Base-by-base conservation (phyloP, 2,113 vertebrate genomes). In the Percina caprodes region DNA sequence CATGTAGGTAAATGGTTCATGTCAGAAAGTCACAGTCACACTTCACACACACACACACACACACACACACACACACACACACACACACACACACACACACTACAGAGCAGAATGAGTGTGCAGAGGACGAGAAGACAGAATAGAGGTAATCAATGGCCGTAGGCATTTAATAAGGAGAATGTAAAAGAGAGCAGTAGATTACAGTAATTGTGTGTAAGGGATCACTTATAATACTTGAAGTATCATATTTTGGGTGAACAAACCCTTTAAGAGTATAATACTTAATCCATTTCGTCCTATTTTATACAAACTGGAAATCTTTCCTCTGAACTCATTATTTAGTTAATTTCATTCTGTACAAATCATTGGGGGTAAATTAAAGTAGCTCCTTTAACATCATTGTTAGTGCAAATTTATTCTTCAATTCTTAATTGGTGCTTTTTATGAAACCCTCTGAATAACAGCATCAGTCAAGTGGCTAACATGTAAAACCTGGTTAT, bases 1-100 rank as follows among this genome's bases (percentile, higher is more conserved):
- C 49, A 54, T 69, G 76, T 73, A 86, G 88, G 91, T 68, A 69
- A 85, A 83, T 58, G 84, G 80, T 87, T 89, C 26, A 69, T 84
- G 79, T 83, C 48, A 65, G 78, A 82, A 84, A 78, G 66, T 79
- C 77, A 30, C 65, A 71, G 48, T 63, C 30, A 45, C 49, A 55
- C 24, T n/a, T 77, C 48, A 67, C 15, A 19, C 24, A 35, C 23
- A 63, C 58, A 54, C 59, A 42, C 72, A 46, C 26, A 69, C 26
- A 69, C 49, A 8, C 24, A 46, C 24, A 33, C 16, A 48, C 24
- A 30, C 18, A 39, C 46, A 26, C 14, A 51, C 39, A 49, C 18
- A 68, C 5, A 66, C 19, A 23, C 35, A 30, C 49, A 35, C 51
- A 63, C 48, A 48, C 42, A 54, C 52, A 52, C n/a, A 6, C 51